Evolutionary conservation across 2,113 vertebrate genomes (phyloP), one percentile per base, ranked within the genome.

Genomic region (Heterocephalus glaber): DNA sequence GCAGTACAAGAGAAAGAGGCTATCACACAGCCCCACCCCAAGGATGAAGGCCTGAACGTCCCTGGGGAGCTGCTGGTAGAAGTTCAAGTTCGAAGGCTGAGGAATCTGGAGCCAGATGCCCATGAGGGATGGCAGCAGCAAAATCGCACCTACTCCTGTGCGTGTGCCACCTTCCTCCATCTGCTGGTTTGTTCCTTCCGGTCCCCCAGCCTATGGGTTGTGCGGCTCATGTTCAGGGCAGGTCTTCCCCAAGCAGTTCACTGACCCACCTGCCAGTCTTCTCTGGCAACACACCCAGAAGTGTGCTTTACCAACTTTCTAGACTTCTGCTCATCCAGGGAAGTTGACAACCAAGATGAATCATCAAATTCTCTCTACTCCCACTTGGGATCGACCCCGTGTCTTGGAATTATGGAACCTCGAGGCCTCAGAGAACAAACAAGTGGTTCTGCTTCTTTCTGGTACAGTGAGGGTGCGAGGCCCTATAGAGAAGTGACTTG

Each of bases 361-460:
- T 26, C n/a, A 12, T 2, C 28, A 13, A 1, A 0, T 13, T 14
- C 24, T 30, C 16, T 38, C 16, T 24, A 33, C 1, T 17, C 3
- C 60, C 79, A 33, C n/a, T 44, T 28, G 41, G 33, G 47, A 38
- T 30, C 26, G 28, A 17, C 9, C 14, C 47, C 38, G 33, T 16
- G 7, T 49, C 35, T 54, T 28, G 38, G 44, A 61, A 41, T 68
- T 35, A 0, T 52, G 79, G 81, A 10, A 10, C 70, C 56, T 6
- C 9, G 49, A 65, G 65, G 77, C 35, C 54, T 41, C 33, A 44
- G n/a, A 28, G 22, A 92, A 24, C 28, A 44, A 92, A 24, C 35
- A 44, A 70, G 30, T 54, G 41, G 12, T 11, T 28, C 47, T 68
- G 49, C 38, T 52, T 87, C 60, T 44, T 66, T 0, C 0, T 9